Base-by-base conservation (phyloP, 1,140 invertebrate species). In the Camponotus vicinus region DNA sequence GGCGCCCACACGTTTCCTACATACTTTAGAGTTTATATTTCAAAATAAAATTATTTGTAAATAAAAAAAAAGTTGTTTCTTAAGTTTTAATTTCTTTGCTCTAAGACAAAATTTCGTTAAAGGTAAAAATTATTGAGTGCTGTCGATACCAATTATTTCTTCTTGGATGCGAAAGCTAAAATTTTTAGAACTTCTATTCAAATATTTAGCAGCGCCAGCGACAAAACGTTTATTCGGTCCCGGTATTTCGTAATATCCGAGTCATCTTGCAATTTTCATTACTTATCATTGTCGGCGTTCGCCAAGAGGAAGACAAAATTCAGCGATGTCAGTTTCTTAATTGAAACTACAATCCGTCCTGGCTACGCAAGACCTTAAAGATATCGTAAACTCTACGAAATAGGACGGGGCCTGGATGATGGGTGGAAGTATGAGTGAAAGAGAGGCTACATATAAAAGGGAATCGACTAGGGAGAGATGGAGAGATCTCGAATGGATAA, bases 311-410 rank as follows among this genome's bases (percentile, higher is more conserved):
- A n/a, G 32, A 78, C 40, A 80, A 85, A 78, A 66, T 52, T 32
- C 49, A 55, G 21, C 59, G 64, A 52, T 52, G 52, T 37, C 49
- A 27, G 73, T 66, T 64, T 80, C 84, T 80, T 88, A 64, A 88
- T 88, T 70, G 69, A 88, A 86, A 88, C 75, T 73, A 79, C 86
- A 71, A 71, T 78, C 57, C 69, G 42, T 45, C 61, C 32, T 40
- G 52, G 79, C 79, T 49, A 52, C 69, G 67, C 77, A 57, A 71
- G 69, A 75, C 37, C 40, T 57, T 75, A 45, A 86, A 59, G 86
- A 86, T 86, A 86, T 80, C 64, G 84, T 86, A 88, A 88, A 88
- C 37, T 87, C 49, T 52, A 70, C 18, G 66, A 82, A 66, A 82
- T 63, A 61, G 59, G 27, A 90, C 67, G 70, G 59, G 55, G 34